Evolutionary conservation across 2,113 vertebrate genomes (phyloP).

Genomic region (Proterorhinus semilunaris): DNA sequence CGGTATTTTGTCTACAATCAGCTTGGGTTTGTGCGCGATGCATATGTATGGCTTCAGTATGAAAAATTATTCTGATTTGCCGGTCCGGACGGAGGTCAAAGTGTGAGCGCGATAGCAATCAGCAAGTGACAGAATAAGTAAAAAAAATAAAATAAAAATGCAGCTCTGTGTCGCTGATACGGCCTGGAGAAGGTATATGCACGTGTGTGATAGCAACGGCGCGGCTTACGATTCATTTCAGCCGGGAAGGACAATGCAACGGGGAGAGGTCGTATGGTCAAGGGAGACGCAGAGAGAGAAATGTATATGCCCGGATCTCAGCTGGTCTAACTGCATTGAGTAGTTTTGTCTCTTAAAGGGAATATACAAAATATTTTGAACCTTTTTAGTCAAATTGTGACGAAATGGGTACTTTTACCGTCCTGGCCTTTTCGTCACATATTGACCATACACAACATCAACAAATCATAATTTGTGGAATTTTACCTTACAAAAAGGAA

Average conservation of each 20-base stretch:
- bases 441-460: no score
- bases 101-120: slow-evolving; percentile 27
- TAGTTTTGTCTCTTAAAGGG: no score
- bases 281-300: no score
- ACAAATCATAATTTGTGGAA: no score
- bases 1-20: neutral
- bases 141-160: slow-evolving; percentile 2
- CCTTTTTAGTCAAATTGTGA: no score
- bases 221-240: slow-evolving; percentile 31
- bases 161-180: slow-evolving; percentile 7
- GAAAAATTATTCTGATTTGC: slow-evolving; percentile 22
- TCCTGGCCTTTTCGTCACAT: no score
- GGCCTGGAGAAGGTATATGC: slow-evolving; percentile 24
- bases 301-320: no score
- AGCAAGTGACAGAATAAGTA: slow-evolving; percentile 14
- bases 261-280: neutral
- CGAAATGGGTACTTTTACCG: no score
- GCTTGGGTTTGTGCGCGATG: slow-evolving; percentile 5
- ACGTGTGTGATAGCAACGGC: slow-evolving; percentile 40
- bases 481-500: no score
- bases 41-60: slow-evolving; percentile 5
- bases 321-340: no score
- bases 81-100: slow-evolving; percentile 12
- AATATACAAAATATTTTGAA: no score
- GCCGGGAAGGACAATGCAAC: neutral